phyloP scores from a whole-genome alignment of 2,113 vertebrate genomes.

The Caloenas nicobarica region DNA sequence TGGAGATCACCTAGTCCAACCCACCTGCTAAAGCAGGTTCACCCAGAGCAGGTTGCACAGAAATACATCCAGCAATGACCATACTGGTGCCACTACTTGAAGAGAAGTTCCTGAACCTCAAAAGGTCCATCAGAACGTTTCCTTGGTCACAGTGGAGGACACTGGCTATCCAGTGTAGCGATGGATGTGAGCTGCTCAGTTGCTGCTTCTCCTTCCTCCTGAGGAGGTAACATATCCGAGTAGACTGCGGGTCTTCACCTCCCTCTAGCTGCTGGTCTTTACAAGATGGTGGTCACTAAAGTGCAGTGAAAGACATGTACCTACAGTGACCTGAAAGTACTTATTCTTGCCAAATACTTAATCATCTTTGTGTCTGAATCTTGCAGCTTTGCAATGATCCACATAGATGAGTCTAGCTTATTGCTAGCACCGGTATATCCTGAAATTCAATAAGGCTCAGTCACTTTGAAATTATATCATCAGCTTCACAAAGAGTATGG shows the following conservation, averaged over 20 bases:
- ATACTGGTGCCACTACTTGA: background rate
- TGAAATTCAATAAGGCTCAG: background rate
- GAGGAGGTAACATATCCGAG: background rate
- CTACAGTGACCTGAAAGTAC: background rate
- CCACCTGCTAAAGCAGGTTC: no score
- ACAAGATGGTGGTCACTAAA: background rate
- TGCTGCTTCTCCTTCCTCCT: background rate
- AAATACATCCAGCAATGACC: background rate
- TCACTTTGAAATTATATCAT: background rate
- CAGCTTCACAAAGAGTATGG: background rate
- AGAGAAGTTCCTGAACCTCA: background rate
- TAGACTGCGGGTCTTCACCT: background rate
- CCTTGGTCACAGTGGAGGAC: background rate
- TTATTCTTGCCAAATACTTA: background rate
- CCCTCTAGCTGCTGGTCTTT: background rate
- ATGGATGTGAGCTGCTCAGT: background rate
- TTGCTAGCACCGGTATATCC: background rate
- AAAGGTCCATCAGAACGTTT: background rate
- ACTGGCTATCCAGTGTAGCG: background rate
- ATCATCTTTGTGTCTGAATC: background rate
- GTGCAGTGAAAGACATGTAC: background rate
- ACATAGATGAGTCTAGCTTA: background rate
- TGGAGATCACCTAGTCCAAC: no score
- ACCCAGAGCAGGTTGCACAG: no score
- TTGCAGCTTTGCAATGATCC: background rate